Percentiles rank a stretch among this genome's conserved stretches.
Conservation (phyloP, 92 coral and sea anemone species). For the Actinostola sp. region DNA sequence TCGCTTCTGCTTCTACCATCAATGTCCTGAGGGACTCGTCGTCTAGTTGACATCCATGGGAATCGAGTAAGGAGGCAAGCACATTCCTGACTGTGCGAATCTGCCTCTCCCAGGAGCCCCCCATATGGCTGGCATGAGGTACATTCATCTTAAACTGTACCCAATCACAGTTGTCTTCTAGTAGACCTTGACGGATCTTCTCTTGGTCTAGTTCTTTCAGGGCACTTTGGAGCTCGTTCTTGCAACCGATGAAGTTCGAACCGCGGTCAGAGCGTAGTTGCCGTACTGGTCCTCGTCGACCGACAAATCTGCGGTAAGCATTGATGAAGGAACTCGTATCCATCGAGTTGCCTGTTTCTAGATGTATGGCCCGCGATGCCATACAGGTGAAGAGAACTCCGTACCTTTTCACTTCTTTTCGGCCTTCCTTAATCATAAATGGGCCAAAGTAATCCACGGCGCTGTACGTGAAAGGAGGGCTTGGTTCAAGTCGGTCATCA, state of each 20-base stretch:
- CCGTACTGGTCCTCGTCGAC: conserved; percentile 31
- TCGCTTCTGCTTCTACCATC: conserved; percentile 31
- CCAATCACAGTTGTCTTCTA: conserved; percentile 37
- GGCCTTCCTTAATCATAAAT: conserved; percentile 28
- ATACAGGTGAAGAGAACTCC: conserved; percentile 39
- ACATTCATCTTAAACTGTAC: conserved; percentile 37
- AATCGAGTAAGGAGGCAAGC: conserved; percentile 24
- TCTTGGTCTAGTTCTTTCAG: conserved; percentile 46
- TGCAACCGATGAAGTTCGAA: conserved; percentile 39
- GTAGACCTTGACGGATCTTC: conserved; percentile 16
- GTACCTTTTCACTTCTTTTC: conserved; percentile 35
- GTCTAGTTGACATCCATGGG: conserved; percentile 33
- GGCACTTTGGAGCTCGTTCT: conserved; percentile 27
- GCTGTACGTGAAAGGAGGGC: conserved; percentile 52
- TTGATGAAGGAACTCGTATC: conserved; percentile 52
- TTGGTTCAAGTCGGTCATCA: conserved; percentile 39
- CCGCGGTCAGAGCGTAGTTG: conserved; percentile 39
- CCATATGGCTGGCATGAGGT: conserved; percentile 52
- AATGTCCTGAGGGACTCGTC: conserved; percentile 35
- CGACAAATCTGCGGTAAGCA: conserved; percentile 19
- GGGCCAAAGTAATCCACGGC: conserved; percentile 65
- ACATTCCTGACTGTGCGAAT: conserved; percentile 38
- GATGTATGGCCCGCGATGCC: conserved; percentile 41
- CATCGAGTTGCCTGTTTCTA: conserved; percentile 45
- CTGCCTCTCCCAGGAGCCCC: conserved; percentile 60